Conservation (phyloP, 1,140 invertebrate species). For the Bemisia tabaci region DNA sequence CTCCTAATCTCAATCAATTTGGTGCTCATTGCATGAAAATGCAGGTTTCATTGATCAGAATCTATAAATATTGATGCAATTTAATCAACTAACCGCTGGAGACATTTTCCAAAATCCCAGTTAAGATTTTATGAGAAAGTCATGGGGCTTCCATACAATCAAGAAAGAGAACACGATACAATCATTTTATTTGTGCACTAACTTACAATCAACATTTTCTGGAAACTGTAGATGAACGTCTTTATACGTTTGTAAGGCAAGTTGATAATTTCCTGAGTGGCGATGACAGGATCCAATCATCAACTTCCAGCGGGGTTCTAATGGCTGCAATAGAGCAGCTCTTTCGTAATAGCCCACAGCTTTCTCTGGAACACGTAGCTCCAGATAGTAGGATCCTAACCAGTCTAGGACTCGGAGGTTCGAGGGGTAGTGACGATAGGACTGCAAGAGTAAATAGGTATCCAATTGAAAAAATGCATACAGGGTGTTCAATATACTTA, state of each 20-base stretch:
- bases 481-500: not conserved
- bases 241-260: slow-evolving; percentile 67
- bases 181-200: no score
- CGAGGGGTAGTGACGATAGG: slow-evolving; percentile 77
- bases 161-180: no score
- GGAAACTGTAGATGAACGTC: slow-evolving; percentile 63
- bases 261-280: slow-evolving; percentile 68
- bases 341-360: slow-evolving; percentile 77
- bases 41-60: no score
- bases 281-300: slow-evolving; percentile 72
- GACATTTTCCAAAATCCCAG: no score
- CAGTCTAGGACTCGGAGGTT: slow-evolving; percentile 83
- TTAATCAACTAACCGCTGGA: no score
- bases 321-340: slow-evolving; percentile 74
- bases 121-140: no score
- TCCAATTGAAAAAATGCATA: slow-evolving; percentile 8
- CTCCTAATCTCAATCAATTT: no score
- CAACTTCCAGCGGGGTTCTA: slow-evolving; percentile 69
- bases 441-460: no score
- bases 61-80: no score
- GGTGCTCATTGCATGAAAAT: no score
- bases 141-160: no score
- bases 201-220: slow-evolving; percentile 67
- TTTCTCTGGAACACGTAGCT: slow-evolving; percentile 77
- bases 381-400: slow-evolving; percentile 81